Base-by-base conservation (phyloP, 1,140 invertebrate species). In the Cydia fagiglandana region DNA sequence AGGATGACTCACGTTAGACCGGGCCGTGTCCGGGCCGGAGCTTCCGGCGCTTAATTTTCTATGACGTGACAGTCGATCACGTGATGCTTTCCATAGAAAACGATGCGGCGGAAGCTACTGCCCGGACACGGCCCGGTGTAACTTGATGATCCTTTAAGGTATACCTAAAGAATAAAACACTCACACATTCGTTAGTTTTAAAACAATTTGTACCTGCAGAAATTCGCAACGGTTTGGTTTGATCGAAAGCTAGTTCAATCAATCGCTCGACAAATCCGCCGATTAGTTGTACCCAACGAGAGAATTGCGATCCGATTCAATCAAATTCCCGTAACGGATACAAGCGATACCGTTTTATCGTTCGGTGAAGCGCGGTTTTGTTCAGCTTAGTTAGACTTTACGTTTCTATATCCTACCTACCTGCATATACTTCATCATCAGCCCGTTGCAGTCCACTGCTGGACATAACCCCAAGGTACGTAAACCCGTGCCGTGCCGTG, bases 211-310 rank as follows among this genome's bases (percentile, higher is more conserved):
- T 61, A 24, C 56, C n/a, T 61, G 20, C 20, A 61, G 9, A 20
- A 61, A 61, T 24, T 12, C 56, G 56, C 56, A 24, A 61, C 56
- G 56, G 50, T 61, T 61, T 24, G 24, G 56, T 61, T 61, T 61
- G 20, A 61, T 61, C 9, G 56, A 61, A 61, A 17, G 7, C 56
- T 17, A 56, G n/a, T 15, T n/a, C 56, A 61, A 61, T 61, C 56
- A 61, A 61, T 61, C 56, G 56, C 56, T 61, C 17, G 56, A 61
- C 20, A 24, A 61, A 61, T 61, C 56, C 20, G 20, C 9, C 17
- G 56, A 61, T 61, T 61, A 24, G 20, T 61, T 20, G 56, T 24
- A 24, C 20, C 20, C 20, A 61, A 61, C 56, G 56, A 61, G 56
- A 61, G 20, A 3, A 61, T 61, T 61, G 56, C 56, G 9, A 61